A percentile compares a stretch with the other conserved stretches of the same genome.
These are phyloP conservation scores for Eupithecia insigniata DNA, from an alignment of 2,888 invertebrate species.

Conservation along the genomic window DNA sequence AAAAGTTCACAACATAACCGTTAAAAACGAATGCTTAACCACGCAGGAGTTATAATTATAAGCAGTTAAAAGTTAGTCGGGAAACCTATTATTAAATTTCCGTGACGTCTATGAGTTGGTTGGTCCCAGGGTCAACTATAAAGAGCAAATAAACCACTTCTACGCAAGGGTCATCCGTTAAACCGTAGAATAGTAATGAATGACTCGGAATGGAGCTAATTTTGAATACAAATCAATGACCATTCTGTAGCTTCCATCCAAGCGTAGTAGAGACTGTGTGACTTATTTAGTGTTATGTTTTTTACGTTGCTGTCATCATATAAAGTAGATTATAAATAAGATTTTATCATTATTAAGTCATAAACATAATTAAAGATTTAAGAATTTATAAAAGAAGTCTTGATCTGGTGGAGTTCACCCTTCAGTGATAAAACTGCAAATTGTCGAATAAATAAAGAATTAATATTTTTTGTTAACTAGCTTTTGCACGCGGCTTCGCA, in stretches of 20 bases:
- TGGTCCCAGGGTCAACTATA: conserved; percentile 15
- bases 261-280: background rate
- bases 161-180: conserved; percentile 27
- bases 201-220: conserved; percentile 4
- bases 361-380: too few species aligned
- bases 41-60: background rate
- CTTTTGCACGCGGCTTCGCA: too few species aligned
- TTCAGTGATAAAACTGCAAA: background rate
- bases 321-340: too few species aligned
- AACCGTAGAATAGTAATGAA: conserved; percentile 26
- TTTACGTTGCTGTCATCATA: too few species aligned
- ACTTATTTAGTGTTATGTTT: too few species aligned
- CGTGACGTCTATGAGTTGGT: conserved; percentile 10
- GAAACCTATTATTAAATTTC: conserved; percentile 1
- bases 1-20: background rate
- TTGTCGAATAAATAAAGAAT: background rate
- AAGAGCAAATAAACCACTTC: conserved; percentile 31
- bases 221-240: conserved; percentile 6
- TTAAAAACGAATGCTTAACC: conserved; percentile 1
- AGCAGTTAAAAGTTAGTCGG: background rate
- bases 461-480: too few species aligned
- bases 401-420: too few species aligned
- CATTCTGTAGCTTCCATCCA: background rate
- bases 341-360: too few species aligned
- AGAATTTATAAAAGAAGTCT: too few species aligned